phyloP scores from a whole-genome alignment of 2,888 invertebrate genomes.

The Pogonocherus hispidulus region DNA sequence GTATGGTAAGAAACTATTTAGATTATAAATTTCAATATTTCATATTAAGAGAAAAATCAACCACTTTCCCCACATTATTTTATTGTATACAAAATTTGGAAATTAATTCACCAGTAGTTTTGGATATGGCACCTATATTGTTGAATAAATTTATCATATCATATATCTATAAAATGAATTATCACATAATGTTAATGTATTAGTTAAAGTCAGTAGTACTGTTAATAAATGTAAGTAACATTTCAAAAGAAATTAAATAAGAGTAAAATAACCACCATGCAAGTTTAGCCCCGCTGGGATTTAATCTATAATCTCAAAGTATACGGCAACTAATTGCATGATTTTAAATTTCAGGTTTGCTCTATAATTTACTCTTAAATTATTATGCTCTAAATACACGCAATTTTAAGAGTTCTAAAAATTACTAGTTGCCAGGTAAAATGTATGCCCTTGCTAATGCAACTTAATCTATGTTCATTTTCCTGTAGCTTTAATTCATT shows the following conservation, averaged over 20 bases:
- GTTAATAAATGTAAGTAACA: not conserved
- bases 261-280: constrained; percentile 16
- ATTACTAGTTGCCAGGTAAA: not conserved
- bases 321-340: not conserved
- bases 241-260: not conserved
- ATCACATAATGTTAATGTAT: constrained; percentile 10
- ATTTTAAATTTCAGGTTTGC: not conserved
- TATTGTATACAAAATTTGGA: too few relatives aligned
- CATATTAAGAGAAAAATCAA: too few relatives aligned
- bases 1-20: too few relatives aligned
- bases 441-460: not conserved
- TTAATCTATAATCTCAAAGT: not conserved
- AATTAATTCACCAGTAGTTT: too few relatives aligned
- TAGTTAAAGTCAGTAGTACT: not conserved
- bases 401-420: not conserved
- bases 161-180: not conserved
- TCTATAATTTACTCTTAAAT: constrained; percentile 2
- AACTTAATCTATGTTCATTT: too few relatives aligned
- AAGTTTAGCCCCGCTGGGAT: constrained; percentile 25
- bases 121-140: too few relatives aligned
- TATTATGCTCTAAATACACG: not conserved
- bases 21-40: too few relatives aligned
- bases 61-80: too few relatives aligned
- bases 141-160: not conserved
- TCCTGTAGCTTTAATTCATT: too few relatives aligned